These are phyloP conservation scores for Euzophera pinguis DNA, from an alignment of 2,888 invertebrate species.

Conservation along the genomic window DNA sequence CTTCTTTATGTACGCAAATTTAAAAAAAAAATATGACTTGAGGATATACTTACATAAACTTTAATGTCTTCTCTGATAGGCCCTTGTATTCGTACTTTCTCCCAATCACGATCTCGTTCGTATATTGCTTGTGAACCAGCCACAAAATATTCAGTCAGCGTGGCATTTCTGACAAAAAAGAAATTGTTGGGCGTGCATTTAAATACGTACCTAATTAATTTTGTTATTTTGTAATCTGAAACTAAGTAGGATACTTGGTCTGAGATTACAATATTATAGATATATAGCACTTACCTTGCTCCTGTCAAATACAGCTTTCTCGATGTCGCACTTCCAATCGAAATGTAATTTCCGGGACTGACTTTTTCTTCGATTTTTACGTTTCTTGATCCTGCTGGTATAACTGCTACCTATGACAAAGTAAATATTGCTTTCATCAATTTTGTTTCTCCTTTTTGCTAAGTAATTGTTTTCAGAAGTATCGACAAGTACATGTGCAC, in stretches of 20 bases:
- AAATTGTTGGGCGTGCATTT: too few species aligned
- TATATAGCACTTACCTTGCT: conserved; percentile 78
- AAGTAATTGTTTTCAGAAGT: too few species aligned
- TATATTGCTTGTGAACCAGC: conserved; percentile 90
- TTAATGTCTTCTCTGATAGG: conserved; percentile 89
- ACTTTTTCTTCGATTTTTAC: conserved; percentile 88
- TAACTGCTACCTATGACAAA: conserved; percentile 80
- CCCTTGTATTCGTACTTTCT: conserved; percentile 89
- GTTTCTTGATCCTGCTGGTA: conserved; percentile 89
- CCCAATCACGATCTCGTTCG: conserved; percentile 87
- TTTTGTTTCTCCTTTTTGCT: neutral
- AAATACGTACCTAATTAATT: too few species aligned
- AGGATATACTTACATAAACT: conserved; percentile 83
- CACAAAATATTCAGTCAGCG: conserved; percentile 88
- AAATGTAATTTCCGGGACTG: conserved; percentile 88
- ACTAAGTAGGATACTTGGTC: neutral
- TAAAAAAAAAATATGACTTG: too few species aligned
- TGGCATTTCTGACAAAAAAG: conserved; percentile 78
- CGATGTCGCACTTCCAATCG: conserved; percentile 85
- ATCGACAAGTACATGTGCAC: too few species aligned
- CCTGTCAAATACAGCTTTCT: conserved; percentile 89
- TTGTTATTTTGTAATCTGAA: too few species aligned
- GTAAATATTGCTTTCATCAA: neutral
- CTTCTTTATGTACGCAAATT: too few species aligned
- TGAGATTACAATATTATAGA: too few species aligned